Evolutionary conservation across 2,797 vertebrate genomes (phyloP).

Genomic region (Oreonectes daqikongensis): DNA sequence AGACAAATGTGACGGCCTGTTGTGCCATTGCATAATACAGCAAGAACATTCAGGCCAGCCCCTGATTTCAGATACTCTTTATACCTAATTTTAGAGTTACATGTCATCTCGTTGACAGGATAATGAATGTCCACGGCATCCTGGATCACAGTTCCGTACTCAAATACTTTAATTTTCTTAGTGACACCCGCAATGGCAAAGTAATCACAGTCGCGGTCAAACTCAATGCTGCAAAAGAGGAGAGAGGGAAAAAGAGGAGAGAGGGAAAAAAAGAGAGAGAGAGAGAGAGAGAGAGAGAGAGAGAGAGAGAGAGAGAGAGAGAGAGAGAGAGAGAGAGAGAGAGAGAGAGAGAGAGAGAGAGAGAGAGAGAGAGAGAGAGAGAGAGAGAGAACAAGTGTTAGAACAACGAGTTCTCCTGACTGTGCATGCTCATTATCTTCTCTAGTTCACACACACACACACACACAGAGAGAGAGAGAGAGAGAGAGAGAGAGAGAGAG

Average conservation of each 20-base stretch:
- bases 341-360: neutral
- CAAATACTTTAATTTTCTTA: conserved; percentile 99
- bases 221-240: conserved; percentile 87
- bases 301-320: conserved; percentile 28
- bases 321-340: too few relatives aligned
- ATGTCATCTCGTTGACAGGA: conserved; percentile 99
- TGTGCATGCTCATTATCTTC: conserved; percentile 34
- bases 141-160: conserved; percentile 98
- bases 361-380: neutral
- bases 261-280: too few relatives aligned
- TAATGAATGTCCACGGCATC: conserved; percentile 99
- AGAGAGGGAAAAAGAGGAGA: too few relatives aligned
- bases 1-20: conserved; percentile 50
- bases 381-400: conserved; percentile 40
- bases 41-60: conserved; percentile 17
- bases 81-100: conserved; percentile 99
- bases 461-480: too few relatives aligned
- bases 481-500: neutral
- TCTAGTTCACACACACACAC: conserved; percentile 40
- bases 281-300: too few relatives aligned
- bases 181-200: conserved; percentile 99
- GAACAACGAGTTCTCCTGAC: conserved; percentile 34
- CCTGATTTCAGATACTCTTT: conserved; percentile 2
- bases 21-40: neutral
- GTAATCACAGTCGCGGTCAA: conserved; percentile 99